A percentile compares a stretch with the other conserved stretches of the same genome.
Evolutionary conservation across 2,797 vertebrate genomes (phyloP).

Genomic region (Corythornis leucogaster): DNA sequence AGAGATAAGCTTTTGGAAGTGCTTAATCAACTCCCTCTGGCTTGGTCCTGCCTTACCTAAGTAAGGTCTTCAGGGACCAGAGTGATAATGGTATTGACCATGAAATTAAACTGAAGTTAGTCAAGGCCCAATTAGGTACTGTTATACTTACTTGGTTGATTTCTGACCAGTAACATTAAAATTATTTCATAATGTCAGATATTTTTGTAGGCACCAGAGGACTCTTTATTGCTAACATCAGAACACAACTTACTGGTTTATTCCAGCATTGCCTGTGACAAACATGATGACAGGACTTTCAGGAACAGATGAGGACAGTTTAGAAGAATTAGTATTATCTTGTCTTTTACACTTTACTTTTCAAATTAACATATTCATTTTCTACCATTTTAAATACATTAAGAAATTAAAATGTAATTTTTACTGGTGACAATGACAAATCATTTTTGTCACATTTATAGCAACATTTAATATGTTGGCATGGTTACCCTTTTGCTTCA

Average conservation of each 20-base stretch:
- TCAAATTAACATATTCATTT: conserved; percentile 33
- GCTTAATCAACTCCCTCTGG: background rate
- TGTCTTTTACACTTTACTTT: conserved; percentile 36
- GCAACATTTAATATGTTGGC: background rate
- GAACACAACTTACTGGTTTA: background rate
- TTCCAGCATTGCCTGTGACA: background rate
- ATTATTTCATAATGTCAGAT: background rate
- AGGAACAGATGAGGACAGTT: conserved; percentile 8
- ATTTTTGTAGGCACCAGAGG: background rate
- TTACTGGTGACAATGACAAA: background rate
- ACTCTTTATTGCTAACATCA: background rate
- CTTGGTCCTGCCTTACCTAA: background rate
- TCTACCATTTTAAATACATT: conserved; percentile 15
- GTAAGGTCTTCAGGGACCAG: background rate
- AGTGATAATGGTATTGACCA: background rate
- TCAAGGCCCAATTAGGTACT: background rate
- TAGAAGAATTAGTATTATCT: conserved; percentile 5
- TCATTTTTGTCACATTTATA: conserved; percentile 21
- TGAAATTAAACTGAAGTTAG: background rate
- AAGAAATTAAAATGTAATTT: conserved; percentile 8
- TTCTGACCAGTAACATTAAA: background rate
- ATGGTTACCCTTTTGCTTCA: conserved; percentile 28
- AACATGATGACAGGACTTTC: background rate
- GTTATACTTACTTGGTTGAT: background rate
- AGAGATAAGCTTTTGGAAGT: background rate